Conservation (phyloP, 2,113 vertebrate species). For the Excalfactoria chinensis region DNA sequence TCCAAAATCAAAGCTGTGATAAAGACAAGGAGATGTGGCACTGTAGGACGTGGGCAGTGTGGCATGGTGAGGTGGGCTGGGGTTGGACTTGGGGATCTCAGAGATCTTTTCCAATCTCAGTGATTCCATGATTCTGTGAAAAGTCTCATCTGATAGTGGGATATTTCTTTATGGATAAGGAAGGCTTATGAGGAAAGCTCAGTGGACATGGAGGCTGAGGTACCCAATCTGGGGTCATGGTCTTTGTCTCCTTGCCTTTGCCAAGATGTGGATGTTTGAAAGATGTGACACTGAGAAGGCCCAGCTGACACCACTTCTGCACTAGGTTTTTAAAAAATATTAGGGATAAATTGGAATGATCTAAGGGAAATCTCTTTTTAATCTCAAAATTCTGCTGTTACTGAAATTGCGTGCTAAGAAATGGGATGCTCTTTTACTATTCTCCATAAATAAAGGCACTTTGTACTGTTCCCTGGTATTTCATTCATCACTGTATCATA, state of each 20-base stretch:
- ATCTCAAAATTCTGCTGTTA: neutral
- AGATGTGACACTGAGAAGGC: neutral
- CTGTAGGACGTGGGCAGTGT: too few species aligned
- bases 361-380: slow-evolving; percentile 28
- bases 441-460: slow-evolving; percentile 61
- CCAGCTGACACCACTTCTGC: neutral
- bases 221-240: neutral
- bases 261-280: neutral
- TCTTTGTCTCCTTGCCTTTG: neutral
- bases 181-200: neutral
- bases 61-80: too few species aligned
- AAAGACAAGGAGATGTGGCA: neutral
- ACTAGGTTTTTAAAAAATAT: neutral
- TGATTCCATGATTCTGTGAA: neutral
- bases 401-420: slow-evolving; percentile 22
- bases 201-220: neutral
- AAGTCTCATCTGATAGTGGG: neutral
- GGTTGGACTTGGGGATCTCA: too few species aligned
- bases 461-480: slow-evolving; percentile 36
- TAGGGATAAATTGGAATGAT: neutral
- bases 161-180: neutral
- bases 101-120: too few species aligned
- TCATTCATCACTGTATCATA: slow-evolving; percentile 51
- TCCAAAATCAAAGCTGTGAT: neutral
- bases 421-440: neutral